A percentile compares a stretch with the other conserved stretches of the same genome.
Evolutionary conservation across 2,113 vertebrate genomes (phyloP).

Genomic region (Saccopteryx leptura): DNA sequence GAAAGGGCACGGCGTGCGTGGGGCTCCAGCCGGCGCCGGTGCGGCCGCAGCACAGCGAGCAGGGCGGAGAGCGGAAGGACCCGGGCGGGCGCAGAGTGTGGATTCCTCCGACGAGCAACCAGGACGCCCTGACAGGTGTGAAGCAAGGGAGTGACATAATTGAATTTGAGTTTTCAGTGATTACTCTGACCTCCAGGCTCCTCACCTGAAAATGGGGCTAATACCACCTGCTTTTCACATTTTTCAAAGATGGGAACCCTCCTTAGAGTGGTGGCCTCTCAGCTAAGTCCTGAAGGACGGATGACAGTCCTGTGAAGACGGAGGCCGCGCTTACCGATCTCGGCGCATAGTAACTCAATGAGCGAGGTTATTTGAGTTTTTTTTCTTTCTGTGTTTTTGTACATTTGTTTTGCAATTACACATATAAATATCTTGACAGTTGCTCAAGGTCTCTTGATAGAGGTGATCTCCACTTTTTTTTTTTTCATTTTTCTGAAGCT

Average conservation of each 20-base stretch:
- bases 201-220: not conserved
- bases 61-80: not conserved
- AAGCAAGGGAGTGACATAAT: not conserved
- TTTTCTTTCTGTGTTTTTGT: not conserved
- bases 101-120: not conserved
- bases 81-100: rapidly evolving
- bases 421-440: conserved; percentile 29
- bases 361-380: not conserved
- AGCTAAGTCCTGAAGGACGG: not conserved
- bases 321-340: not conserved
- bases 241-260: not conserved
- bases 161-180: conserved; percentile 39
- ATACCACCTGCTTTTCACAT: not conserved
- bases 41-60: no score
- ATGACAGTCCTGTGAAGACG: not conserved
- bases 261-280: not conserved
- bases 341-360: not conserved
- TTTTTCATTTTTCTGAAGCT: no score
- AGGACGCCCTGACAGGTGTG: not conserved
- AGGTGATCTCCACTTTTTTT: not conserved
- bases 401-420: conserved; percentile 39
- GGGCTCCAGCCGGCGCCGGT: not conserved
- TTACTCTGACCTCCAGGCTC: not conserved
- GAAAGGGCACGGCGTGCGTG: not conserved
- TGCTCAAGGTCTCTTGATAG: not conserved